A percentile compares a stretch with the other conserved stretches of the same genome.
These are phyloP conservation scores for Marcusenius ussheri DNA, from an alignment of 2,113 vertebrate genomes.

Conservation along the genomic window DNA sequence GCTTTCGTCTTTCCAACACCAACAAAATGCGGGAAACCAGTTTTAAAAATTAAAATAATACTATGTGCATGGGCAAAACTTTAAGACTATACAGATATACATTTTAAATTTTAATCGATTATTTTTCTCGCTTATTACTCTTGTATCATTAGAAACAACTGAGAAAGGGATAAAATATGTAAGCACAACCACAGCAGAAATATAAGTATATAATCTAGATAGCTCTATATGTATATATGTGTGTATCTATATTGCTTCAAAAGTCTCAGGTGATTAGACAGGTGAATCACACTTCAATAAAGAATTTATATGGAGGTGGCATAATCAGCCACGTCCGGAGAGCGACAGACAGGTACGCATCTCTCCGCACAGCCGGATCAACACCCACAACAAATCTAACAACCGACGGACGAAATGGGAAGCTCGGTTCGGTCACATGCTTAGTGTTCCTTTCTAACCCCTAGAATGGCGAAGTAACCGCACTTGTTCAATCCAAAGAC, in stretches of 20 bases:
- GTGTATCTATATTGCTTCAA: conserved; percentile 20
- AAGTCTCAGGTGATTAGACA: neutral
- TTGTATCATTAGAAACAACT: conserved; percentile 12
- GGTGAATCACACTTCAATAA: neutral
- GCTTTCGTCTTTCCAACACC: neutral
- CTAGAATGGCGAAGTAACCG: neutral
- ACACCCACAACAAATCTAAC: neutral
- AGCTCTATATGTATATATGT: conserved; percentile 6
- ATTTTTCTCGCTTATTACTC: conserved; percentile 4
- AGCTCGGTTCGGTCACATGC: neutral
- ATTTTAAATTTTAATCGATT: conserved; percentile 3
- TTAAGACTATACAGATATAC: conserved; percentile 9
- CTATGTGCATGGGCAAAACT: conserved; percentile 2
- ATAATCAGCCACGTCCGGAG: neutral
- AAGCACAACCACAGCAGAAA: conserved; percentile 15
- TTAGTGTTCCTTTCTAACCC: neutral
- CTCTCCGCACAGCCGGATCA: neutral
- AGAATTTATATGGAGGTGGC: neutral
- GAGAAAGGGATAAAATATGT: conserved; percentile 12
- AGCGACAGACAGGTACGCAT: neutral
- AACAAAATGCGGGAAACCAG: neutral
- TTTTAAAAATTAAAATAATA: neutral
- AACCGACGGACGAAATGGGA: neutral
- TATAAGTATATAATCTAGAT: conserved; percentile 7
- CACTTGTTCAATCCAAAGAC: neutral